Evolutionary conservation across 2,888 invertebrate genomes (phyloP).

Genomic region (Hyposoter dolosus): DNA sequence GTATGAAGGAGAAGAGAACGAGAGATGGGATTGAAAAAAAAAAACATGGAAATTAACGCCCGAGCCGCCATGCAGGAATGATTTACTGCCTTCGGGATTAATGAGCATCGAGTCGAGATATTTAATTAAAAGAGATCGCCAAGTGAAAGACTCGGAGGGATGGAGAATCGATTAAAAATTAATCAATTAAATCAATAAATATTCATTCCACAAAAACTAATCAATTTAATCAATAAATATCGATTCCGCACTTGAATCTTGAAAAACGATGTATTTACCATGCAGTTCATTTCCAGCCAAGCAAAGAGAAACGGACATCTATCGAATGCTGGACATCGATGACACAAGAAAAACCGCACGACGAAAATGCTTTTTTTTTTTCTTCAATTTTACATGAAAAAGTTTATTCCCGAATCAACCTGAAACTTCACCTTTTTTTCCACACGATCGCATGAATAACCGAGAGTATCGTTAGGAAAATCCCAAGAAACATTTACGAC

Average conservation of each 20-base stretch:
- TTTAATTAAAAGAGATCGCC: slow-evolving; percentile 53
- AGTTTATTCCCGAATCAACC: background rate
- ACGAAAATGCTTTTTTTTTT: background rate
- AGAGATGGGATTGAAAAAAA: slow-evolving; percentile 25
- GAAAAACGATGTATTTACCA: slow-evolving; percentile 5
- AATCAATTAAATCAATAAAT: slow-evolving; percentile 42
- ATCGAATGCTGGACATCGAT: background rate
- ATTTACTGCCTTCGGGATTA: slow-evolving; percentile 57
- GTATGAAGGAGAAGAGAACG: background rate
- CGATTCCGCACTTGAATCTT: slow-evolving; percentile 1
- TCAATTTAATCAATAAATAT: slow-evolving; percentile 11
- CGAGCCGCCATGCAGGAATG: slow-evolving; percentile 30
- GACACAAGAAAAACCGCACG: background rate
- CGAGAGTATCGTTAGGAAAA: background rate
- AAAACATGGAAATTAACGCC: slow-evolving; percentile 39
- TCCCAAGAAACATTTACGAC: background rate
- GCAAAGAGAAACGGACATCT: background rate
- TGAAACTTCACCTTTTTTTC: background rate
- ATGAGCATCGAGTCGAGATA: slow-evolving; percentile 51
- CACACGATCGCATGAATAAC: background rate
- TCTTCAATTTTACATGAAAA: background rate
- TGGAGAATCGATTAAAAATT: slow-evolving; percentile 53
- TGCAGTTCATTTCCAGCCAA: background rate
- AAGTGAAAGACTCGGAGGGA: slow-evolving; percentile 5
- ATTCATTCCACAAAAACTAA: slow-evolving; percentile 36